Evolutionary conservation across 1,140 invertebrate species (phyloP).

Genomic region (Neodiprion pinetum): DNA sequence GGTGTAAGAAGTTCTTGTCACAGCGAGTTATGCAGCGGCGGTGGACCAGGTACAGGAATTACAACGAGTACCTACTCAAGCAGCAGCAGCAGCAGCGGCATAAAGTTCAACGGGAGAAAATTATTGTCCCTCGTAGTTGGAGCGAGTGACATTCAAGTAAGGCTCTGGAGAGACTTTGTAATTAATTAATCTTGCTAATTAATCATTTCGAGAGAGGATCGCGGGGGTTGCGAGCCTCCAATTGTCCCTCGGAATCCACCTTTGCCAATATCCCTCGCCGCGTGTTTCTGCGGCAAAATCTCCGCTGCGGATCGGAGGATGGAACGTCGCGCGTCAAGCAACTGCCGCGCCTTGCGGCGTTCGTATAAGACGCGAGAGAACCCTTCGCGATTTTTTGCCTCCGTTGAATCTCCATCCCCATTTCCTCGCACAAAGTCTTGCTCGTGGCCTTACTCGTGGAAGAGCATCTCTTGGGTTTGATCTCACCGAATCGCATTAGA

Average conservation of each 20-base stretch:
- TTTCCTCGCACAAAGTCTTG: no score
- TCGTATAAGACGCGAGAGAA: background rate
- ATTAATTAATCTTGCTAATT: background rate
- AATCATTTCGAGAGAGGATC: background rate
- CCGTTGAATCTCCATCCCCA: background rate
- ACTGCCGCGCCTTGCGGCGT: background rate
- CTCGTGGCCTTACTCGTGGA: no score
- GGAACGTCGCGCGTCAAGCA: background rate
- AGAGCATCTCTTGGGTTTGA: no score
- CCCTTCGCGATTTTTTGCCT: conserved; percentile 9
- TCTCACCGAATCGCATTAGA: background rate
- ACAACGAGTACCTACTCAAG: no score
- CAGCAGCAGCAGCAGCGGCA: no score
- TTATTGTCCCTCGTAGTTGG: background rate
- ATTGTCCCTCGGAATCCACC: conserved; percentile 3
- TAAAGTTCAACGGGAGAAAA: background rate
- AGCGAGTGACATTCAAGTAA: background rate
- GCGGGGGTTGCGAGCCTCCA: no score
- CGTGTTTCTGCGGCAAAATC: conserved; percentile 9
- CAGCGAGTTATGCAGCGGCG: background rate
- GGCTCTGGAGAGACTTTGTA: background rate
- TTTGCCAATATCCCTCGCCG: background rate
- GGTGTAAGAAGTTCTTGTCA: background rate
- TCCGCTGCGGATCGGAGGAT: background rate
- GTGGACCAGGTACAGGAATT: background rate